phyloP scores from a whole-genome alignment of 2,888 invertebrate genomes.

The Drosophila lutescens region DNA sequence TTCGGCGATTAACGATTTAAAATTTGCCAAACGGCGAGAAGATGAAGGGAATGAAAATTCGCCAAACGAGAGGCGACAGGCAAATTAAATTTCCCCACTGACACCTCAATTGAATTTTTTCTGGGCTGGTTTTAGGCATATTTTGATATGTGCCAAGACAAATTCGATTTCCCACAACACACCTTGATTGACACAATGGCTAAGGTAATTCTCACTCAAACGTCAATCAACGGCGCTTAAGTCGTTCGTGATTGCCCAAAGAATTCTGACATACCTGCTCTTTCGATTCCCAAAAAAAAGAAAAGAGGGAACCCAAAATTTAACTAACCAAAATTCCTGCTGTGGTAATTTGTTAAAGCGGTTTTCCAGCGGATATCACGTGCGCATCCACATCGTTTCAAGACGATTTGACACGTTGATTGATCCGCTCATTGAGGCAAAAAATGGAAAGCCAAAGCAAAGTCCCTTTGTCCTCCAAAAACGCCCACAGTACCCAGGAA shows the following conservation, averaged over 20 bases:
- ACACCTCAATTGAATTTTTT: conserved; percentile 73
- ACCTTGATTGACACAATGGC: conserved; percentile 76
- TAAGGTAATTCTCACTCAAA: conserved; percentile 78
- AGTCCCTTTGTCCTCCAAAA: conserved; percentile 14
- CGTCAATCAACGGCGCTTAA: conserved; percentile 75
- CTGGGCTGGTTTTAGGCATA: conserved; percentile 26
- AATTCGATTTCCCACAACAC: conserved; percentile 58
- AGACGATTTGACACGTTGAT: conserved; percentile 79
- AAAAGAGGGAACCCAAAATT: conserved; percentile 22
- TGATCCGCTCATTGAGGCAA: conserved; percentile 79
- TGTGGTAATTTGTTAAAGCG: conserved; percentile 76
- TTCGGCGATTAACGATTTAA: conserved; percentile 47
- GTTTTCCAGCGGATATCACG: conserved; percentile 76
- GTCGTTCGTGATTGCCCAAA: conserved; percentile 51
- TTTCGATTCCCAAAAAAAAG: conserved; percentile 3
- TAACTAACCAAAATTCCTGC: conserved; percentile 57
- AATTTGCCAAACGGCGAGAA: conserved; percentile 18
- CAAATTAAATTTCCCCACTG: conserved; percentile 71
- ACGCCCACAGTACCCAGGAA: conserved; percentile 28
- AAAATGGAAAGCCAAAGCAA: conserved; percentile 58
- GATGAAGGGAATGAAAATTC: conserved; percentile 24
- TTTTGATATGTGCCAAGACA: conserved; percentile 54
- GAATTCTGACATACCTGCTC: conserved; percentile 27
- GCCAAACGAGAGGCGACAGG: conserved; percentile 35
- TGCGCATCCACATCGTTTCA: conserved; percentile 69